Evolutionary conservation across 2,797 vertebrate genomes (phyloP).

Genomic region (Xenopus petersii): DNA sequence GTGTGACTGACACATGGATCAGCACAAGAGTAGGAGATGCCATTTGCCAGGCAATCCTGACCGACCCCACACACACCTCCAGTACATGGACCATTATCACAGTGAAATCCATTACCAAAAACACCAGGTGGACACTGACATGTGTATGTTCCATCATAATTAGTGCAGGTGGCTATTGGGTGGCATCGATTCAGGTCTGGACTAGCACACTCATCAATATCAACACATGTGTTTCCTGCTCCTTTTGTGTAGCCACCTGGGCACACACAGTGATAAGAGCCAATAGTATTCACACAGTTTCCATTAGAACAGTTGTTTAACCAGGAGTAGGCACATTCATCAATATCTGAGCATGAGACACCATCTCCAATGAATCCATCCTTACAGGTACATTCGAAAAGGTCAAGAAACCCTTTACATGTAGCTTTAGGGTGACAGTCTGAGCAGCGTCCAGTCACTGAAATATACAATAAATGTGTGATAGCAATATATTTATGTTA

Average conservation of each 20-base stretch:
- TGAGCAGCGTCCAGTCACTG: neutral
- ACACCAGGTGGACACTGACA: conserved; percentile 49
- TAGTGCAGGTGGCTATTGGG: conserved; percentile 49
- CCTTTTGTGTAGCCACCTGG: conserved; percentile 11
- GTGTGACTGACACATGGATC: too few species aligned
- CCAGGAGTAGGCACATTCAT: too few species aligned
- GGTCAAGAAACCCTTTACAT: neutral
- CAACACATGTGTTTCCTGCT: conserved; percentile 10
- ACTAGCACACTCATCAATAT: conserved; percentile 29
- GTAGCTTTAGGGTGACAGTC: neutral
- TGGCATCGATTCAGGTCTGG: conserved; percentile 11
- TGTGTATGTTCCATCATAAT: conserved; percentile 41
- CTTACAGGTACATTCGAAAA: too few species aligned
- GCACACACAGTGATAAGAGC: neutral
- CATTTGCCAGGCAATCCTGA: conserved; percentile 20
- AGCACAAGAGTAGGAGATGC: neutral
- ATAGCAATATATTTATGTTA: too few species aligned
- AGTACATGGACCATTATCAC: conserved; percentile 1
- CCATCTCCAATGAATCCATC: too few species aligned
- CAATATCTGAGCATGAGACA: too few species aligned
- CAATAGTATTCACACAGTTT: neutral
- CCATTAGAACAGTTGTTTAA: too few species aligned
- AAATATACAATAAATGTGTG: neutral
- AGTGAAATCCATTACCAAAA: conserved; percentile 41
- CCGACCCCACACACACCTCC: too few species aligned